phyloP scores from a whole-genome alignment of 2,113 vertebrate genomes.

The Thalassarche chlororhynchos region DNA sequence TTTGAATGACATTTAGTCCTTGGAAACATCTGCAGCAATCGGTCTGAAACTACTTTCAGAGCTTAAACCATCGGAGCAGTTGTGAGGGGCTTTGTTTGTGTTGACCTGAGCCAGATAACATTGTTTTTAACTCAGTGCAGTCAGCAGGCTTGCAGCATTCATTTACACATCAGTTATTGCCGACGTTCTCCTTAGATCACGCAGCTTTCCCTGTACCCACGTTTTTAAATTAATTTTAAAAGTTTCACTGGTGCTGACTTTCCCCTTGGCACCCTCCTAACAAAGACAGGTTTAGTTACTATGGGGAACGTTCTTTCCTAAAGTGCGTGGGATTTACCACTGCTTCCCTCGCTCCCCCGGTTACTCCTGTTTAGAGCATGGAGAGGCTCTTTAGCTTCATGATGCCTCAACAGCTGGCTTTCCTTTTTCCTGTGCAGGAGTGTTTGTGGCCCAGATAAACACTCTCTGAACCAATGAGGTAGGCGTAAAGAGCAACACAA shows the following conservation, averaged over 20 bases:
- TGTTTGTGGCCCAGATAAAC: not conserved
- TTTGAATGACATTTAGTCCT: not conserved
- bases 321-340: fast-evolving
- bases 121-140: not conserved
- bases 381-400: not conserved
- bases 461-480: not conserved
- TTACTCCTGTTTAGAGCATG: not conserved
- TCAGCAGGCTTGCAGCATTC: not conserved
- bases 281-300: not conserved
- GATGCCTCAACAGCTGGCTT: not conserved
- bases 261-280: not conserved
- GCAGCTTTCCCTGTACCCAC: not conserved
- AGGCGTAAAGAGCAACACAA: not conserved
- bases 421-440: not conserved
- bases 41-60: not conserved
- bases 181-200: not conserved
- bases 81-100: not conserved
- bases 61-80: not conserved
- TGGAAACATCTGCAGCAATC: not conserved
- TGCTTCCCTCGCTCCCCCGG: fast-evolving
- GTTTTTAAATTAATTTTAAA: fast-evolving
- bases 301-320: not conserved
- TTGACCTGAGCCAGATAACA: not conserved
- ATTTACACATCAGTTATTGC: not conserved
- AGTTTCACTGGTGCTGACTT: not conserved